Percentiles rank a stretch among this genome's conserved stretches.
phyloP scores from a whole-genome alignment of 2,113 vertebrate species.

The Paraplagusia blochii region DNA sequence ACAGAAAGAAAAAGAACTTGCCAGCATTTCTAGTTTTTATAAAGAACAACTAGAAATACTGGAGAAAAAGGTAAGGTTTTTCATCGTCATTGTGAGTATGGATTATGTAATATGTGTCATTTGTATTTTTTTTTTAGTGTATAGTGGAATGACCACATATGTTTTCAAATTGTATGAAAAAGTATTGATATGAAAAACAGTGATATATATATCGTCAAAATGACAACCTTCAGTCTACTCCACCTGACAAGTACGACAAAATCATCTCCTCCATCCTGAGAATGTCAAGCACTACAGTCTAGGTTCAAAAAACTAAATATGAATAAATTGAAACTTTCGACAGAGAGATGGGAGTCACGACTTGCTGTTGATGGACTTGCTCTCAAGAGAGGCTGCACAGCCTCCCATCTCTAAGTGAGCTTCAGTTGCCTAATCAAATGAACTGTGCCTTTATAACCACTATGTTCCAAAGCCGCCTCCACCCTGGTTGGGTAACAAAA shows the following conservation, averaged over 20 bases:
- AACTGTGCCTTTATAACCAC: constrained; percentile 29
- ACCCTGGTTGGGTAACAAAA: constrained; percentile 20
- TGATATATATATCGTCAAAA: too few species aligned
- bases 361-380: constrained; percentile 40
- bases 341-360: constrained; percentile 22
- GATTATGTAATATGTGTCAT: too few species aligned
- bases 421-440: constrained; percentile 40
- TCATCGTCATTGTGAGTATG: neutral
- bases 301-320: constrained; percentile 39
- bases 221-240: neutral
- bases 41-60: constrained; percentile 85
- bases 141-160: too few species aligned
- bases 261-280: constrained; percentile 21
- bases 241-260: constrained; percentile 23
- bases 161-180: too few species aligned
- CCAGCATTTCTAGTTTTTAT: constrained; percentile 78
- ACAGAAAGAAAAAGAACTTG: constrained; percentile 81
- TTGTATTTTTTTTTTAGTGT: too few species aligned
- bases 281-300: constrained; percentile 47
- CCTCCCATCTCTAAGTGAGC: constrained; percentile 15
- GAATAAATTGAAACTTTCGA: constrained; percentile 45
- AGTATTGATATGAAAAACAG: constrained; percentile 11
- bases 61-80: constrained; percentile 84
- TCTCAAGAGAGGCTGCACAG: constrained; percentile 34
- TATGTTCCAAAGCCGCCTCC: constrained; percentile 19